These are phyloP conservation scores for Bambusicola thoracicus DNA, from an alignment of 2,113 vertebrate genomes.

Conservation along the genomic window DNA sequence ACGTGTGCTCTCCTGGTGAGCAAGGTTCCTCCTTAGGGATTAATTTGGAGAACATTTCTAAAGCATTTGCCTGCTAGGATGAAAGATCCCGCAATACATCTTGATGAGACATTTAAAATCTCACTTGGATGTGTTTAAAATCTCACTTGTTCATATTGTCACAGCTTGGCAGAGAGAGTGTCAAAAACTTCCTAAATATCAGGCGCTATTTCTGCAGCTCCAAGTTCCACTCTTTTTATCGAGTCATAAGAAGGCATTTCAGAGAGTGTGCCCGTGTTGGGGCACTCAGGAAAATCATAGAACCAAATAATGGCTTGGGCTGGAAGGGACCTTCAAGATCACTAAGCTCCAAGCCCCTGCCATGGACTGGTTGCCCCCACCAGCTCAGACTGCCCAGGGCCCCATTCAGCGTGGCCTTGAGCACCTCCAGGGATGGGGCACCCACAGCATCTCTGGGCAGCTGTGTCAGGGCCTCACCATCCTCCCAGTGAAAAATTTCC, in stretches of 20 bases:
- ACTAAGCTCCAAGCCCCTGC: too few relatives aligned
- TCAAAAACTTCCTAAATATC: constrained; percentile 57
- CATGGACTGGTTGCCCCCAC: too few relatives aligned
- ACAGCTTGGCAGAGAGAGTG: constrained; percentile 50
- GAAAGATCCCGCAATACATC: constrained; percentile 1
- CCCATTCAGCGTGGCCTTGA: too few relatives aligned
- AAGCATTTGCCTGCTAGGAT: neutral
- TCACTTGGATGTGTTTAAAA: constrained; percentile 24
- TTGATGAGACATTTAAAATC: constrained; percentile 14
- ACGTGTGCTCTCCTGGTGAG: neutral
- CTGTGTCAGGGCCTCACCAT: too few relatives aligned
- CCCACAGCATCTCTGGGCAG: too few relatives aligned
- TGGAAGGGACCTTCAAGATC: too few relatives aligned
- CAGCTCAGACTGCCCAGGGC: too few relatives aligned
- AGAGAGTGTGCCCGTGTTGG: neutral
- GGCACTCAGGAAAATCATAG: neutral
- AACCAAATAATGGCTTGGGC: too few relatives aligned
- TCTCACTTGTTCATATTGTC: constrained; percentile 53
- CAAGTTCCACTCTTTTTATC: neutral
- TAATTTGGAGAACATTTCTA: neutral
- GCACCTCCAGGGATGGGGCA: too few relatives aligned
- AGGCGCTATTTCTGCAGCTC: constrained; percentile 34
- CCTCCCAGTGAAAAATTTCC: too few relatives aligned
- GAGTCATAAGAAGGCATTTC: neutral
- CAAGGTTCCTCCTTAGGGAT: neutral